Base-by-base conservation (phyloP, 2,113 vertebrate genomes). In the Nematolebias whitei region DNA sequence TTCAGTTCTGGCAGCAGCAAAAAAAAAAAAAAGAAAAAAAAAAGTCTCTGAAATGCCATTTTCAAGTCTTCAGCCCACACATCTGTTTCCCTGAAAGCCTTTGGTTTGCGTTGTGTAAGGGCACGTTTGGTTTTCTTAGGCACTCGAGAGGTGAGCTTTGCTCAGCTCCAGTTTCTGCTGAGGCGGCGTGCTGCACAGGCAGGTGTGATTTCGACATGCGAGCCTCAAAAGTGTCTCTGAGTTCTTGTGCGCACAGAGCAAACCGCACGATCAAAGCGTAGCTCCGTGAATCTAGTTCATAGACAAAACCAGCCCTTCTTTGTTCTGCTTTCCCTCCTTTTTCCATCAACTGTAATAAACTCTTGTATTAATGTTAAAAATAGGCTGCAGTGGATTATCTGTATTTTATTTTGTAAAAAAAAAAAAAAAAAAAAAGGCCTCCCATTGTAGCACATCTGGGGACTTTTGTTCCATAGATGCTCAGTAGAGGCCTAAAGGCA, bases 231-330 rank as follows among this genome's bases (percentile, higher is more conserved):
- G 80, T 71, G 62, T 75, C 75, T 80, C 65, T 71, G 68, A 4
- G 3, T 85, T 82, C 20, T 52, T 41, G 72, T 72, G 45, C 74
- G 45, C 78, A 83, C 79, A 57, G 71, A 79, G 79, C 85, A 35
- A 89, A 75, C 86, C 90, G 78, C 90, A 89, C 87, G 70, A 85
- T 89, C 85, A 91, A 89, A 87, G 82, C 60, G 51, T 49, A 24
- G 49, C 63, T 47, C 72, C 74, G 62, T 56, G 71, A 79, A 87
- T 86, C 69, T 79, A 84, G 85, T 68, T 68, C 79, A 80, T 76
- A 80, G 47, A 66, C 64, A 74, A 67, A 68, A 57, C 60, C 64
- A 62, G 26, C 44, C 8, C n/a, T 58, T 41, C 39, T 76, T 76
- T 78, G 39, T 78, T 86, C 76, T 74, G 43, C 58, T 74, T 76